Evolutionary conservation across 30 jellyfish, hydroid and myxozoan species (phyloP).

Genomic region (Phacellophora camtschatica): DNA sequence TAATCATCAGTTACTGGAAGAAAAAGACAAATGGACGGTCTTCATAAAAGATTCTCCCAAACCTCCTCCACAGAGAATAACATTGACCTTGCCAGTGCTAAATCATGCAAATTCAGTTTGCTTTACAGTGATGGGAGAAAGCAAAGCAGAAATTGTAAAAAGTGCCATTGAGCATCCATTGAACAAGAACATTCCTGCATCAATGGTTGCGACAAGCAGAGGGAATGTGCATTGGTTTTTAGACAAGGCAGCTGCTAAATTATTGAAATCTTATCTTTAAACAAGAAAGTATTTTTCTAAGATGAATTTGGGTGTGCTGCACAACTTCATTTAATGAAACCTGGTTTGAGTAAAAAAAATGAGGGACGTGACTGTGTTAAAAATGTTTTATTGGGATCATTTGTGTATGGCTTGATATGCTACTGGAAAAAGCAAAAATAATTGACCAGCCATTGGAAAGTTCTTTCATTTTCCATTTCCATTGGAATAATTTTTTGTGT

Average conservation of each 20-base stretch:
- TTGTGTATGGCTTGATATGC: too few species aligned
- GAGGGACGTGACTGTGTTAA: too few species aligned
- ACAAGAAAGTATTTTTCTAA: too few species aligned
- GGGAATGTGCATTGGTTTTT: conserved; percentile 81
- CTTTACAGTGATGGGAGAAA: conserved; percentile 86
- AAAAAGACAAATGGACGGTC: conserved; percentile 58
- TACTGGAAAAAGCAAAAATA: too few species aligned
- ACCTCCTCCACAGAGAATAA: conserved; percentile 93
- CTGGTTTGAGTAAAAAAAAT: too few species aligned
- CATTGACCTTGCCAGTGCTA: conserved; percentile 80
- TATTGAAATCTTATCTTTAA: background rate
- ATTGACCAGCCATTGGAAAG: too few species aligned
- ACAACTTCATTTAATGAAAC: too few species aligned
- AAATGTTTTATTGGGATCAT: too few species aligned
- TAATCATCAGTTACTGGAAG: conserved; percentile 72
- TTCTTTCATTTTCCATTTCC: too few species aligned
- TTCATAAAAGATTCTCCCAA: conserved; percentile 81
- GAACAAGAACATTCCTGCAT: conserved; percentile 74
- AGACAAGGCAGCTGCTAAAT: conserved; percentile 74
- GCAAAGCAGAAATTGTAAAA: conserved; percentile 82
- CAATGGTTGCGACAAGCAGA: conserved; percentile 58
- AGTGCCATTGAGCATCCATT: conserved; percentile 36
- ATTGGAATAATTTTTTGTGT: too few species aligned
- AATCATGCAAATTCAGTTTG: conserved; percentile 72
- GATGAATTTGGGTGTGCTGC: too few species aligned